Evolutionary conservation across 2,113 vertebrate species (phyloP).

Genomic region (Vulpes vulpes): DNA sequence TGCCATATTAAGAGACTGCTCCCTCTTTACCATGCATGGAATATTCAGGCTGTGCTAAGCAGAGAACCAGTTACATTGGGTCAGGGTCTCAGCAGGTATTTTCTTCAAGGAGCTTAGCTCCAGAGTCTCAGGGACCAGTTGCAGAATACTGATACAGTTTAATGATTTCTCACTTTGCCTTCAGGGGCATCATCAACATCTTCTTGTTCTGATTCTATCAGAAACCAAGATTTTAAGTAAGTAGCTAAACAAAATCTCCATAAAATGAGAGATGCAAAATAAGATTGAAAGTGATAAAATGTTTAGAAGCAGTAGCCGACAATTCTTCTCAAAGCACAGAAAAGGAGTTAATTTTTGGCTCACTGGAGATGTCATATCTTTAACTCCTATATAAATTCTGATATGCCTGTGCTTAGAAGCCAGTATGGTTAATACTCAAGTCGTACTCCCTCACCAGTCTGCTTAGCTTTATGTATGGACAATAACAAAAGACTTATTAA

Average conservation of each 20-base stretch:
- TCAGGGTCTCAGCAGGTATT: constrained; percentile 33
- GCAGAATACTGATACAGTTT: neutral
- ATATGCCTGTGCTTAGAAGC: neutral
- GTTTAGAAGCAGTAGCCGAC: neutral
- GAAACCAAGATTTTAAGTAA: constrained; percentile 57
- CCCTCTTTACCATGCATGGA: neutral
- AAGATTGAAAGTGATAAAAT: constrained; percentile 47
- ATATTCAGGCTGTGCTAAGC: neutral
- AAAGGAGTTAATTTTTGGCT: neutral
- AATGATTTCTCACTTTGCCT: constrained; percentile 34
- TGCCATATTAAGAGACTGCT: neutral
- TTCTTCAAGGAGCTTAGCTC: neutral
- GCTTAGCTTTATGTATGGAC: neutral
- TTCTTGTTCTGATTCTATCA: constrained; percentile 48
- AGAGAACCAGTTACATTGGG: neutral
- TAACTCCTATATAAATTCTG: neutral
- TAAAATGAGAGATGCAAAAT: constrained; percentile 51
- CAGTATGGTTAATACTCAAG: neutral
- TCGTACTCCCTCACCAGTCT: neutral
- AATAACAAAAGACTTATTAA: neutral
- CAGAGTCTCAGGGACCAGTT: neutral
- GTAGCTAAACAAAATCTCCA: constrained; percentile 37
- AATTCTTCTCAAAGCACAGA: neutral
- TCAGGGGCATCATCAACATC: constrained; percentile 6
- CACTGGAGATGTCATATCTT: too few relatives aligned